Percentiles rank a stretch among this genome's conserved stretches.
These are phyloP conservation scores for Frankliniella intonsa DNA, from an alignment of 2,888 invertebrate genomes.

Conservation along the genomic window DNA sequence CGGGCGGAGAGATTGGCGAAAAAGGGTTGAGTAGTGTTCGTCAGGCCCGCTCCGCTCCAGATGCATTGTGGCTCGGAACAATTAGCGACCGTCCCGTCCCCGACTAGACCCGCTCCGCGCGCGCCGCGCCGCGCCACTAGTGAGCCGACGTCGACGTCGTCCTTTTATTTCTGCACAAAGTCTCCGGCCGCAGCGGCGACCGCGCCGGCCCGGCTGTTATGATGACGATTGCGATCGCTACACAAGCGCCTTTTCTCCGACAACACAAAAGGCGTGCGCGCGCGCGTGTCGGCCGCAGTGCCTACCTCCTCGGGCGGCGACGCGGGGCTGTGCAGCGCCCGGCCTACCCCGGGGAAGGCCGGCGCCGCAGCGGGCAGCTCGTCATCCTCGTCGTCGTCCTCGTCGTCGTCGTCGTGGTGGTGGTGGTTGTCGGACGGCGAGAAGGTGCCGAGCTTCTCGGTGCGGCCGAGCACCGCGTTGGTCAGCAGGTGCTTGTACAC, in stretches of 20 bases:
- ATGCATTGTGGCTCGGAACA: not conserved
- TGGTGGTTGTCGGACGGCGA: conserved; percentile 26
- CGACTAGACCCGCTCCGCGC: too few species aligned
- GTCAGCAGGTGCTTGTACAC: conserved; percentile 74
- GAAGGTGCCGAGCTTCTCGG: conserved; percentile 36
- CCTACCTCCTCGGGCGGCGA: conserved; percentile 9
- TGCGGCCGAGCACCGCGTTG: conserved; percentile 59
- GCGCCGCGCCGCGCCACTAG: too few species aligned
- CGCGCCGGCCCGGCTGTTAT: conserved; percentile 36
- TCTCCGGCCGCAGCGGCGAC: conserved; percentile 31
- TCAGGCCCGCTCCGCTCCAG: not conserved
- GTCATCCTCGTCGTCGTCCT: not conserved
- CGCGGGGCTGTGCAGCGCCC: conserved; percentile 41
- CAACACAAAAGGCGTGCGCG: not conserved
- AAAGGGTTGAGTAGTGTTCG: not conserved
- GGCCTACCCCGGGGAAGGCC: conserved; percentile 46
- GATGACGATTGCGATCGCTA: too few species aligned
- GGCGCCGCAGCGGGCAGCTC: conserved; percentile 40
- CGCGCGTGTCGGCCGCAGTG: not conserved
- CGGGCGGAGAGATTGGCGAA: not conserved
- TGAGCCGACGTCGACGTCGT: not conserved
- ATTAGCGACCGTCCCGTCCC: not conserved
- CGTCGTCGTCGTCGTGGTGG: not conserved
- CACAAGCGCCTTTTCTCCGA: not conserved
- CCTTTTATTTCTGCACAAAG: not conserved